These are phyloP conservation scores for Nothocercus nigrocapillus DNA, from an alignment of 2,113 vertebrate genomes.

Conservation along the genomic window DNA sequence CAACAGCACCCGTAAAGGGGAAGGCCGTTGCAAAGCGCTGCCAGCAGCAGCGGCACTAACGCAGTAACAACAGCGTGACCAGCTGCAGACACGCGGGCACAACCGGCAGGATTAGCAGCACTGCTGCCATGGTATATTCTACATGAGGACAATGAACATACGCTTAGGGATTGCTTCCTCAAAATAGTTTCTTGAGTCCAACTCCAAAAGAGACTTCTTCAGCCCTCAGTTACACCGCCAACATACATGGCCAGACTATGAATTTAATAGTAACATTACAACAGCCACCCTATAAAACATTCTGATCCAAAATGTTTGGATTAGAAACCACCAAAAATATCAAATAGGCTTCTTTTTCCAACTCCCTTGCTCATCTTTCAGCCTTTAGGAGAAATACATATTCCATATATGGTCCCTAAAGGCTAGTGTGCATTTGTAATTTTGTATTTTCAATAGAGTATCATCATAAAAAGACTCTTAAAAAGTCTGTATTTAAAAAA, in stretches of 20 bases:
- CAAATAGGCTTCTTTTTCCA: not conserved
- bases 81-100: conserved; percentile 44
- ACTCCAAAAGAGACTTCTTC: not conserved
- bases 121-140: not conserved
- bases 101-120: conserved; percentile 25
- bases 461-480: conserved; percentile 43
- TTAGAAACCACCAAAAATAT: not conserved
- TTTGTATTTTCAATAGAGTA: conserved; percentile 31
- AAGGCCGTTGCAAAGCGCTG: conserved; percentile 45
- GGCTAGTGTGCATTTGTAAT: conserved; percentile 20
- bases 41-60: conserved; percentile 18
- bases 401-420: not conserved
- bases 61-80: not conserved
- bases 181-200: not conserved
- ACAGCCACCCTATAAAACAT: not conserved
- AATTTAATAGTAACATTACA: not conserved
- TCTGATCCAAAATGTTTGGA: not conserved
- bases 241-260: not conserved
- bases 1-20: conserved; percentile 26
- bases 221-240: not conserved
- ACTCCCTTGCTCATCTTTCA: not conserved
- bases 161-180: not conserved
- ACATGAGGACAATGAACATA: not conserved
- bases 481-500: conserved; percentile 42
- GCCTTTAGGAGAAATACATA: conserved; percentile 7